Conservation (phyloP, 2,797 vertebrate genomes). For the Leptatherina wallacei region DNA sequence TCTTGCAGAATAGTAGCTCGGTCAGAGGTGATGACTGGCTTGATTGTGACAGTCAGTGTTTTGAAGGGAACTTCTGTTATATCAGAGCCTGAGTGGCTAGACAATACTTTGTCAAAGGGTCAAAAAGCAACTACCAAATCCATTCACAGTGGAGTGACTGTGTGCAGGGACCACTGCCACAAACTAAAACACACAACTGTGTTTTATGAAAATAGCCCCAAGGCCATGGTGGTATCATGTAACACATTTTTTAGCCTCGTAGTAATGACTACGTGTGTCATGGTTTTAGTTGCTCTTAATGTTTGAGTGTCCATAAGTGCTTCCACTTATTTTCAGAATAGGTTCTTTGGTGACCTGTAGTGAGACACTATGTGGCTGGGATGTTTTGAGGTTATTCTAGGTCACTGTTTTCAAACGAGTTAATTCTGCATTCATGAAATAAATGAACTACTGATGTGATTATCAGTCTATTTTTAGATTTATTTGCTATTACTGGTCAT, state of each 20-base stretch:
- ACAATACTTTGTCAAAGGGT: slow-evolving; percentile 75
- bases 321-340: slow-evolving; percentile 46
- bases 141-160: slow-evolving; percentile 51
- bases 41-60: slow-evolving; percentile 59
- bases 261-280: slow-evolving; percentile 67
- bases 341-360: slow-evolving; percentile 24
- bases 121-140: slow-evolving; percentile 67
- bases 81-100: slow-evolving; percentile 68
- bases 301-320: slow-evolving; percentile 45
- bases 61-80: slow-evolving; percentile 64
- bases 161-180: slow-evolving; percentile 39
- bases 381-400: neutral
- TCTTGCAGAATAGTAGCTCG: slow-evolving; percentile 23
- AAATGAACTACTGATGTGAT: neutral
- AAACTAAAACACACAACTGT: slow-evolving; percentile 67
- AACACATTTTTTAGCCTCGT: slow-evolving; percentile 41
- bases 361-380: neutral
- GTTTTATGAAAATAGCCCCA: slow-evolving; percentile 75
- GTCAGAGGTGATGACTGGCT: slow-evolving; percentile 59
- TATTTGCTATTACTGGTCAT: neutral
- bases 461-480: neutral
- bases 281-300: slow-evolving; percentile 40
- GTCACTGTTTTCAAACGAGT: neutral
- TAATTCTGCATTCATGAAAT: neutral
- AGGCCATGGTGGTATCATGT: slow-evolving; percentile 59